Conservation (phyloP, 2,797 vertebrate species). For the Melanotaenia nigrans region DNA sequence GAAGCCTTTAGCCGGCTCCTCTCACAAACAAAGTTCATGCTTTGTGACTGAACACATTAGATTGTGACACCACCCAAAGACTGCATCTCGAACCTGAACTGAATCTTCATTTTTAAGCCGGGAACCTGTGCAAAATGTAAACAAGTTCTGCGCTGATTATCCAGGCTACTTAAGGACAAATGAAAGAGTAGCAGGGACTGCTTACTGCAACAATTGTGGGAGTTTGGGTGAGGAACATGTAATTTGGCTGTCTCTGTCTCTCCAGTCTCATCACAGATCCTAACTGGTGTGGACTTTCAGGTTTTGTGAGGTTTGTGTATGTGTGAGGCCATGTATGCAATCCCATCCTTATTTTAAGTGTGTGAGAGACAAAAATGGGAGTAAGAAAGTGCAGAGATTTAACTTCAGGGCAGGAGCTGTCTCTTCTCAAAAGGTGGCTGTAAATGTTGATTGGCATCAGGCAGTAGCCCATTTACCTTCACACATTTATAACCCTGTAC, state of each 20-base stretch:
- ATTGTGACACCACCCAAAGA: constrained; percentile 2
- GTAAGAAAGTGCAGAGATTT: constrained; percentile 40
- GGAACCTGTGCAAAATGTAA: constrained; percentile 12
- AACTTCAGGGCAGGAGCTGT: constrained; percentile 65
- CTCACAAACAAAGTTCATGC: constrained; percentile 30
- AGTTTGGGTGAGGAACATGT: constrained; percentile 51
- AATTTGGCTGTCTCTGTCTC: constrained; percentile 69
- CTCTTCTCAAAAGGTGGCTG: constrained; percentile 48
- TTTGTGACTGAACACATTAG: constrained; percentile 11
- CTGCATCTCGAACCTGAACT: background rate
- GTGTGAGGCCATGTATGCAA: constrained; percentile 49
- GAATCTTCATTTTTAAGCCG: constrained; percentile 1
- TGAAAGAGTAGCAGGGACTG: constrained; percentile 45
- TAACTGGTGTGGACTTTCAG: constrained; percentile 58
- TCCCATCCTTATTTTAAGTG: constrained; percentile 36
- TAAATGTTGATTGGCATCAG: constrained; percentile 41
- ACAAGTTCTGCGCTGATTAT: constrained; percentile 18
- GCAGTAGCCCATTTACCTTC: background rate
- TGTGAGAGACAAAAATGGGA: constrained; percentile 29
- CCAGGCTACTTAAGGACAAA: constrained; percentile 36
- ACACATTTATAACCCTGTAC: constrained; percentile 9
- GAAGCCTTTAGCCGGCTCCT: constrained; percentile 22
- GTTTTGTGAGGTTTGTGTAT: constrained; percentile 53
- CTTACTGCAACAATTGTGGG: constrained; percentile 52
- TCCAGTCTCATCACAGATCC: constrained; percentile 56